Evolutionary conservation across 2,888 invertebrate genomes (phyloP), one percentile per base, ranked within the genome.

Genomic region (Entomobrya multifasciata): DNA sequence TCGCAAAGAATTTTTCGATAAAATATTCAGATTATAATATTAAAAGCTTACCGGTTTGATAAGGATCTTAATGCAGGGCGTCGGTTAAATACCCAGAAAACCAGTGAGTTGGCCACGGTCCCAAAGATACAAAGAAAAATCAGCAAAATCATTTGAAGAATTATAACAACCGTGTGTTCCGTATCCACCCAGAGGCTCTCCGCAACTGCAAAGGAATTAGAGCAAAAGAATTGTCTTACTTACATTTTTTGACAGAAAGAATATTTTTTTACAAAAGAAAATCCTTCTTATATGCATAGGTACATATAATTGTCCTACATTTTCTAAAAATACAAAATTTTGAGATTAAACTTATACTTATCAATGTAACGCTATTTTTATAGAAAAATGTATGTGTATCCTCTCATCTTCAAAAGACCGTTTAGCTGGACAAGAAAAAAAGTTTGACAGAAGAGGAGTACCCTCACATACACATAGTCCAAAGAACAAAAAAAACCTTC

Each of bases 1-100:
- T n/a, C n/a, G 49, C 49, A n/a, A 49, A 49, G n/a, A 13, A 3
- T 49, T 49, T 49, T 49, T 3, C 13, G n/a, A 49, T 49, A 3
- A 49, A 10, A 15, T 49, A 3, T 4, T 49, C 13, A n/a, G 15
- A n/a, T n/a, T n/a, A n/a, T 36, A 36, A 36, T 6, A 36, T 6
- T 6, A 8, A 36, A 22, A 36, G 17, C 72, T 90, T 87, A 92
- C 92, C 92, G 92, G 92, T 93, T 93, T 41, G 93, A 93, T 74
- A 93, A 92, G 17, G 93, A 93, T 77, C 93, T 91, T 36, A 93
- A 91, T 0, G 93, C 91, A 6, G 93, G 93, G 27, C 93, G 92
- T 67, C 93, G 92, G 88, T 93, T 93, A 91, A 94, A 93, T 15
- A 94, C 93, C 87, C 93, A 91, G 86, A 93, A 92, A 47, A 93